Evolutionary conservation across 2,113 vertebrate genomes (phyloP).

Genomic region (Pogona vitticeps): DNA sequence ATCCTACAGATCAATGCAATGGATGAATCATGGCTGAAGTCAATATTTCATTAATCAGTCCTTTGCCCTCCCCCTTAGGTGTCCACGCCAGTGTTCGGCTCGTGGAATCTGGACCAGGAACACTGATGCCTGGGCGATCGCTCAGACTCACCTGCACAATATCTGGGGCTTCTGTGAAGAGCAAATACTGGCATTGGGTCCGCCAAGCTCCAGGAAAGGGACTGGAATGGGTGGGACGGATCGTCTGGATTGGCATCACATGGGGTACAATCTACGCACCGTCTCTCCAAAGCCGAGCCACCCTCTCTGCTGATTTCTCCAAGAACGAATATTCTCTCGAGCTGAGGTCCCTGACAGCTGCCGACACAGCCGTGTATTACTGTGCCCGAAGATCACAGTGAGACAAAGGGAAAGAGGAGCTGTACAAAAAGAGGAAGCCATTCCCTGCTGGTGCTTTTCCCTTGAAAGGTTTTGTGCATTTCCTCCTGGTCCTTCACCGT

Average conservation of each 20-base stretch:
- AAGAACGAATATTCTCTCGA: not conserved
- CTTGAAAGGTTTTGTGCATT: no score
- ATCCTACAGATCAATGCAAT: no score
- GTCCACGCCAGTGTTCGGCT: not conserved
- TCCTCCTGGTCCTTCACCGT: no score
- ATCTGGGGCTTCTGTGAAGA: not conserved
- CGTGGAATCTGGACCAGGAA: not conserved
- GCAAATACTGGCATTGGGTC: not conserved
- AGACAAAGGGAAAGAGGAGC: not conserved
- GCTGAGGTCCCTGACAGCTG: constrained; percentile 5
- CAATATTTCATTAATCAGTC: not conserved
- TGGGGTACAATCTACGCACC: not conserved
- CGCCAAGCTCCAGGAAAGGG: not conserved
- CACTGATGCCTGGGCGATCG: not conserved
- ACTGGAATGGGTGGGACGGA: constrained; percentile 27
- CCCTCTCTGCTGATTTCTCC: not conserved
- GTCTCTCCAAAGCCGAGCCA: not conserved
- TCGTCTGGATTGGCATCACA: fast-evolving
- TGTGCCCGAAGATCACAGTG: not conserved
- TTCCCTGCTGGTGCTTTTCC: no score
- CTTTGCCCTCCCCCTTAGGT: not conserved
- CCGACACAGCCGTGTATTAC: constrained; percentile 7
- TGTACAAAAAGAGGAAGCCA: not conserved
- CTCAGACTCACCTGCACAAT: not conserved
- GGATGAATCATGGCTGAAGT: not conserved